Conservation (phyloP, 2,113 vertebrate species). For the Rhabdomys dilectus region DNA sequence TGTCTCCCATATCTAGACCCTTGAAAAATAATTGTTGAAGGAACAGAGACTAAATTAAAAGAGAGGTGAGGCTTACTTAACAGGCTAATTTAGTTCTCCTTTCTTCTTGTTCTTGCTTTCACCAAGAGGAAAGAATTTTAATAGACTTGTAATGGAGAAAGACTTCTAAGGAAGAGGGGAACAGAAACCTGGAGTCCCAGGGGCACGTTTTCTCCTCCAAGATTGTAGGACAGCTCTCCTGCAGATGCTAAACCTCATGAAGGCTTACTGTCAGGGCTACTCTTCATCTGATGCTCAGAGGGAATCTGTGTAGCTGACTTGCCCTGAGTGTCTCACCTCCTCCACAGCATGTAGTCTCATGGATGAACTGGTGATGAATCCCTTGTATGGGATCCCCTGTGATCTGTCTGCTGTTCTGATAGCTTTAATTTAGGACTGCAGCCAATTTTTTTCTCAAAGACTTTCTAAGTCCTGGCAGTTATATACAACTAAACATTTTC, state of each 20-base stretch:
- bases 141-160: background rate
- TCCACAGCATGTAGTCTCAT: background rate
- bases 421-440: background rate
- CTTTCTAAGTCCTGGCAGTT: background rate
- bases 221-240: background rate
- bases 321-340: background rate
- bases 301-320: background rate
- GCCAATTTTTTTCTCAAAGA: background rate
- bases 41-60: background rate
- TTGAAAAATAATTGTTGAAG: constrained; percentile 24
- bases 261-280: background rate
- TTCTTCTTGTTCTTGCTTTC: constrained; percentile 18
- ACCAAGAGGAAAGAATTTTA: background rate
- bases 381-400: background rate
- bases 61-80: background rate
- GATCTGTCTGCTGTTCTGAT: background rate
- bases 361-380: background rate
- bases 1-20: background rate
- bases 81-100: background rate
- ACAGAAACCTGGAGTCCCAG: background rate
- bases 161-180: background rate
- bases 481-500: background rate
- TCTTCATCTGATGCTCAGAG: background rate
- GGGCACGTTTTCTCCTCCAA: background rate
- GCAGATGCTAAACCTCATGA: background rate